Evolutionary conservation across 2,797 vertebrate species (phyloP), one percentile per base, ranked within the genome.

Genomic region (Enteromius radiatus): DNA sequence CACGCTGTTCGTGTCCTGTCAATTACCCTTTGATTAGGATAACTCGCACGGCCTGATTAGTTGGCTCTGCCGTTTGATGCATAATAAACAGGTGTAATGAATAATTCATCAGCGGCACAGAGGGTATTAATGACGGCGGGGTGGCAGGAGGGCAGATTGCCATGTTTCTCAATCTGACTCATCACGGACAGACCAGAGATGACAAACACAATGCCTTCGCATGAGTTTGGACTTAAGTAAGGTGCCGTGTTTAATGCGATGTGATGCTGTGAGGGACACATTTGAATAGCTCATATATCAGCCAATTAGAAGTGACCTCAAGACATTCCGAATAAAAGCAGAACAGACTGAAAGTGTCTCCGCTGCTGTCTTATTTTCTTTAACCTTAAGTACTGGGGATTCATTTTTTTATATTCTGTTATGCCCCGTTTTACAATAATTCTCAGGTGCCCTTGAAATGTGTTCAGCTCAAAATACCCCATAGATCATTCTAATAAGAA

Each of bases 31-130:
- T 86, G 82, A 88, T 84, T 83, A 85, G 79, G 68, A 84, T 76
- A 84, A 86, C 74, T 78, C 33, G 52, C 70, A 75, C 26, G 61
- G 63, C 54, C 73, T 86, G 88, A 89, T 89, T 84, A 86, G 85
- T 56, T 49, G 26, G 52, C 86, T 67, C 71, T 78, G 43, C 54
- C 45, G 49, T 70, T 81, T 83, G 79, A 87, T 64, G 81, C 82
- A 84, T 84, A 84, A 84, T 86, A 89, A 88, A 76, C 84, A 79
- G 67, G 54, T 74, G 67, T 82, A 77, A 82, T 87, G 82, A 88
- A 84, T 85, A 84, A 84, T 65, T 85, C 73, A 84, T 81, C 76
- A 41, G 78, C 36, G 74, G 45, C 85, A 78, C 81, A 61, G 69
- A 61, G 84, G 80, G 54, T 76, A 70, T 85, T 87, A 83, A 87